Percentiles rank a stretch among this genome's conserved stretches.
phyloP scores from a whole-genome alignment of 2,797 vertebrate genomes.

The Pangasius djambal region DNA sequence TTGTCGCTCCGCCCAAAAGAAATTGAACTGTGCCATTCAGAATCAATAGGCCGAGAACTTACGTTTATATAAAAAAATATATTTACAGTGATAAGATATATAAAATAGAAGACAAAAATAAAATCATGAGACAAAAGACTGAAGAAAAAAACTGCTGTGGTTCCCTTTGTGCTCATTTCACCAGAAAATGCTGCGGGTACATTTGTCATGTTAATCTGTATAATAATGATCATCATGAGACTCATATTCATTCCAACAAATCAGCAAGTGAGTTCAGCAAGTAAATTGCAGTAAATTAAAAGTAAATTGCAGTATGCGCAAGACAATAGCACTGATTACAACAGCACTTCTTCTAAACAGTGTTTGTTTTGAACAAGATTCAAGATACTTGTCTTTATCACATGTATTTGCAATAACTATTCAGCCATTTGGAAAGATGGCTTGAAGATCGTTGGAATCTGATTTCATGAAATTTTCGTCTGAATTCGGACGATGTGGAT shows the following conservation, averaged over 20 bases:
- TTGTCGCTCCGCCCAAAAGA: not conserved
- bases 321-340: slow-evolving; percentile 16
- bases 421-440: slow-evolving; percentile 2
- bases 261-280: slow-evolving; percentile 26
- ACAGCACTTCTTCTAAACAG: slow-evolving; percentile 13
- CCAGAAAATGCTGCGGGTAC: not conserved
- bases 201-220: slow-evolving; percentile 13
- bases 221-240: slow-evolving; percentile 13
- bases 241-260: not conserved
- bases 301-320: not conserved
- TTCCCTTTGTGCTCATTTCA: not conserved
- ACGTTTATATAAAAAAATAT: not conserved
- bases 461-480: not conserved
- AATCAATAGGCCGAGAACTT: slow-evolving; percentile 2
- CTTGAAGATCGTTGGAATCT: not conserved
- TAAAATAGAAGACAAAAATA: not conserved
- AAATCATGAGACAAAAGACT: not conserved
- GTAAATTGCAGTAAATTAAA: not conserved
- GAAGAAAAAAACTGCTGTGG: not conserved
- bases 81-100: not conserved
- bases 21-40: not conserved
- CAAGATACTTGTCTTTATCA: slow-evolving; percentile 1
- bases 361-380: slow-evolving; percentile 9
- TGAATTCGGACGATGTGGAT: not conserved
- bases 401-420: slow-evolving; percentile 2